A percentile compares a stretch with the other conserved stretches of the same genome.
Conservation (phyloP, 2,113 vertebrate species). For the Leptobrachium leishanense region DNA sequence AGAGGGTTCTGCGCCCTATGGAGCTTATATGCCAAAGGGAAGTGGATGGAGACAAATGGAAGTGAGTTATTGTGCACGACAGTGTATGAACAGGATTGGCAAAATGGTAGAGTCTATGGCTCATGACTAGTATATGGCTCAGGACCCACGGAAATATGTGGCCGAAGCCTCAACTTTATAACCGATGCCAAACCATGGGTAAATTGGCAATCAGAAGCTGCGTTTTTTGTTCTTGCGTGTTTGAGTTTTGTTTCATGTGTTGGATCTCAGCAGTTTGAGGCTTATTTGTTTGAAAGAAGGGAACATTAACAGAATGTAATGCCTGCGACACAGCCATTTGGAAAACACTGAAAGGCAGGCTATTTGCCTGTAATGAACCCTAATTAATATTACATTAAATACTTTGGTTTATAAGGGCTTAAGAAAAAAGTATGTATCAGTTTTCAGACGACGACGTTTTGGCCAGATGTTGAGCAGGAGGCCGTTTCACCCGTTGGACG, state of each 20-base stretch:
- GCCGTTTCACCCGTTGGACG: constrained; percentile 52
- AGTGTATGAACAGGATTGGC: too few relatives aligned
- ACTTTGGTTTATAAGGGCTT: constrained; percentile 62
- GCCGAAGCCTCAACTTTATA: too few relatives aligned
- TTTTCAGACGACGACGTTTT: constrained; percentile 55
- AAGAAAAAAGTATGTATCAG: constrained; percentile 49
- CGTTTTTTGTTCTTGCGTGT: constrained; percentile 25
- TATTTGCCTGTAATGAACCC: constrained; percentile 52
- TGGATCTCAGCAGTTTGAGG: constrained; percentile 29
- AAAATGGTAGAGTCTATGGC: too few relatives aligned
- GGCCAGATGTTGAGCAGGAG: constrained; percentile 63
- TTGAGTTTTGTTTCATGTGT: constrained; percentile 2
- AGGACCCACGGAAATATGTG: too few relatives aligned
- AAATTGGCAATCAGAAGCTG: constrained; percentile 33
- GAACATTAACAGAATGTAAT: constrained; percentile 33
- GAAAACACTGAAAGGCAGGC: constrained; percentile 23
- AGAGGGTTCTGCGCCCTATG: too few relatives aligned
- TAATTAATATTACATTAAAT: constrained; percentile 58
- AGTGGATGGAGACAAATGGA: too few relatives aligned
- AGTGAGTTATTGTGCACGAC: too few relatives aligned
- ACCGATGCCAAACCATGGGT: too few relatives aligned
- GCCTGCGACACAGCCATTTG: constrained; percentile 29
- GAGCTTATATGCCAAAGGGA: too few relatives aligned
- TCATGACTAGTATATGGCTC: too few relatives aligned
- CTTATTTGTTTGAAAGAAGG: constrained; percentile 31